Percentiles rank a stretch among this genome's conserved stretches.
Conservation (phyloP, 2,797 vertebrate species). For the Cirrhinus mrigala region DNA sequence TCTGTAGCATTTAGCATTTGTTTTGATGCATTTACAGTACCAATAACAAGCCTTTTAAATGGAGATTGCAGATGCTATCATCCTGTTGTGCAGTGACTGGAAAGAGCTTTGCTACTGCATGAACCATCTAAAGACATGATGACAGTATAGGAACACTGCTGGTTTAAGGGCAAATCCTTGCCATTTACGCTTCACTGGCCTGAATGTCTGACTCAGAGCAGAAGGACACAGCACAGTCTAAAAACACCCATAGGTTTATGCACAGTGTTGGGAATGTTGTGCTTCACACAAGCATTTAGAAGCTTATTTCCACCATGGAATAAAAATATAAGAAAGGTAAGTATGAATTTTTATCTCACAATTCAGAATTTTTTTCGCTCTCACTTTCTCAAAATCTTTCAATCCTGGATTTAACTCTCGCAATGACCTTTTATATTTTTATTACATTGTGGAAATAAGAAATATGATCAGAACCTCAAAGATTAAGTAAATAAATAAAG, state of each 20-base stretch:
- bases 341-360: background rate
- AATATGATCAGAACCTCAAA: background rate
- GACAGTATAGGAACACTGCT: constrained; percentile 62
- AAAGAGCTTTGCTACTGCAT: constrained; percentile 10
- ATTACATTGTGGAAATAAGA: background rate
- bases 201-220: constrained; percentile 62
- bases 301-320: background rate
- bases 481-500: background rate
- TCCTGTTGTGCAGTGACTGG: background rate
- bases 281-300: background rate
- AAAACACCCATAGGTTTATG: constrained; percentile 44
- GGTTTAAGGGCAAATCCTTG: constrained; percentile 70
- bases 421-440: background rate
- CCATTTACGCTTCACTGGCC: constrained; percentile 70
- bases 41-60: background rate
- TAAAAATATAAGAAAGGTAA: background rate
- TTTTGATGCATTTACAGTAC: background rate
- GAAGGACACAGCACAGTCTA: constrained; percentile 29
- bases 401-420: background rate
- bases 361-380: background rate
- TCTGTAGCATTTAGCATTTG: no score
- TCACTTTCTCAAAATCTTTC: background rate
- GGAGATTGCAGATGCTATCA: background rate
- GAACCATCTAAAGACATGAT: constrained; percentile 23
- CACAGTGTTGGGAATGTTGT: background rate